Conservation (phyloP, 2,797 vertebrate genomes). For the Gymnothorax javanicus region DNA sequence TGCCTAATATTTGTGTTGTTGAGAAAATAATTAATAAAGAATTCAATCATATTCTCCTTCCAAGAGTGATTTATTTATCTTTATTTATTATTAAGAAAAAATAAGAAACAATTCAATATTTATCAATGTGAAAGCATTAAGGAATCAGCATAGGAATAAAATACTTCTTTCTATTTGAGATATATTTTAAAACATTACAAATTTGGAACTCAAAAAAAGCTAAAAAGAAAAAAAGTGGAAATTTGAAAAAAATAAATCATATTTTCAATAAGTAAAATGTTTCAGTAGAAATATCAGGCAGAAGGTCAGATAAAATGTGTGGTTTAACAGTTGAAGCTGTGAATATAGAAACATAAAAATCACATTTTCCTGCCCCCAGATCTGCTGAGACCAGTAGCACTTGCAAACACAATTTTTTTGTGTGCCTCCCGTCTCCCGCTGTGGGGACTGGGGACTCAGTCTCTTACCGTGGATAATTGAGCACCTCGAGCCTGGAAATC, state of each 20-base stretch:
- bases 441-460: slow-evolving; percentile 67
- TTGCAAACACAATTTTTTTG: slow-evolving; percentile 72
- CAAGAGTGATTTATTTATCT: neutral
- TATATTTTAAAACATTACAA: no score
- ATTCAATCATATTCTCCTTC: neutral
- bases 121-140: neutral
- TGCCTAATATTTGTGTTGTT: no score
- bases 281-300: slow-evolving; percentile 22
- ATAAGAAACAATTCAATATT: neutral
- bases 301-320: slow-evolving; percentile 50
- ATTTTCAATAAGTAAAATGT: neutral
- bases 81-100: neutral
- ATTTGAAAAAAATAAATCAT: neutral
- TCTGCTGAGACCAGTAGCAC: slow-evolving; percentile 59
- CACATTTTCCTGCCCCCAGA: slow-evolving; percentile 51
- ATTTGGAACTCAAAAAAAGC: no score
- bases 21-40: neutral
- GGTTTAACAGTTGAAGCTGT: slow-evolving; percentile 58
- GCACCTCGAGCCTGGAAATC: slow-evolving; percentile 76
- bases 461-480: slow-evolving; percentile 82
- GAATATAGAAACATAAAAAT: slow-evolving; percentile 63
- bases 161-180: no score
- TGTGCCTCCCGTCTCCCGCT: slow-evolving; percentile 62
- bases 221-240: neutral
- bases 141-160: neutral